These are phyloP conservation scores for Amblyjoppa fuscipennis DNA, from an alignment of 2,888 invertebrate species.

Conservation along the genomic window DNA sequence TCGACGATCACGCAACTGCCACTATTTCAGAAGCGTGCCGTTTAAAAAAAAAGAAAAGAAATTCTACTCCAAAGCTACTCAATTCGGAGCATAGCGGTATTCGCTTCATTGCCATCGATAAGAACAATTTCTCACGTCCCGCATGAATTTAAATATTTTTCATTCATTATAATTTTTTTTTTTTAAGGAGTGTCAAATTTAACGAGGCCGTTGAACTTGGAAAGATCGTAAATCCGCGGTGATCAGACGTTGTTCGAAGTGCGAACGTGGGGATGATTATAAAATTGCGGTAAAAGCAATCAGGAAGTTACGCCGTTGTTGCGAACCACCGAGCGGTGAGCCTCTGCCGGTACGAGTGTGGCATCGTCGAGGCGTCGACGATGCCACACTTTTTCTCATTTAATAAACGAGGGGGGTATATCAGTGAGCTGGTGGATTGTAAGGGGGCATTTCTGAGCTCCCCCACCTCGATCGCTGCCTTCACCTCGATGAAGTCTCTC, in stretches of 20 bases:
- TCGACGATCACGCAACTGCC: slow-evolving; percentile 65
- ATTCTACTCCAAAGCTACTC: background rate
- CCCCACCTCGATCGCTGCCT: slow-evolving; percentile 52
- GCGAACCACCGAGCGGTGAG: background rate
- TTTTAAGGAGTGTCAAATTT: slow-evolving; percentile 33
- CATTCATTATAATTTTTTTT: background rate
- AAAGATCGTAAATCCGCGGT: slow-evolving; percentile 15
- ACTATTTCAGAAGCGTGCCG: slow-evolving; percentile 61
- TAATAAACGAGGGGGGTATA: slow-evolving; percentile 48
- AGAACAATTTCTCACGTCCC: background rate
- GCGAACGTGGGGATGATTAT: too few species aligned
- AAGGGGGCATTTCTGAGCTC: slow-evolving; percentile 56
- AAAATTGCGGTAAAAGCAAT: background rate
- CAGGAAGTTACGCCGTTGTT: background rate
- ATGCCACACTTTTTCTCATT: slow-evolving; percentile 40
- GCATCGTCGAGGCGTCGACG: slow-evolving; percentile 2
- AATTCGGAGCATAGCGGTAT: background rate
- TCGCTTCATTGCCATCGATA: background rate
- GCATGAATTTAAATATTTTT: background rate
- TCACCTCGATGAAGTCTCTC: slow-evolving; percentile 67
- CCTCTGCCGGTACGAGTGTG: background rate
- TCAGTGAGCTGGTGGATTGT: slow-evolving; percentile 56
- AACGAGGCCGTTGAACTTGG: slow-evolving; percentile 34
- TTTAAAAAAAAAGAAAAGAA: slow-evolving; percentile 21
- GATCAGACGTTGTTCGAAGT: background rate